A percentile compares a stretch with the other conserved stretches of the same genome.
Evolutionary conservation across 2,888 invertebrate genomes (phyloP).

Genomic region (Cosmia pyralina): DNA sequence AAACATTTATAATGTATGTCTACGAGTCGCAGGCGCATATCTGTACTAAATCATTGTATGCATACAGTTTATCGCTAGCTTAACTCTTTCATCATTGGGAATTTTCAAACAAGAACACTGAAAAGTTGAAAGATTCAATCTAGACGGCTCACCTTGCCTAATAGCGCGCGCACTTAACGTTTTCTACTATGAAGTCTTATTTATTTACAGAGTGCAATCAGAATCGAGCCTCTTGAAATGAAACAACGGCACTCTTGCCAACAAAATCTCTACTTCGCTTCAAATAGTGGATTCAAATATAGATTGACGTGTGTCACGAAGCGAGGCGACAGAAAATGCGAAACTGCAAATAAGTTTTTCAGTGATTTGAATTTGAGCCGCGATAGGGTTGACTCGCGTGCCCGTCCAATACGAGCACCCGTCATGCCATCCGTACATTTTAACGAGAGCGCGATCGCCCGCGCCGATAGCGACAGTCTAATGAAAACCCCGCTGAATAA

Average conservation of each 20-base stretch:
- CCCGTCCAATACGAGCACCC: slow-evolving; percentile 81
- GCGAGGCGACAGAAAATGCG: slow-evolving; percentile 65
- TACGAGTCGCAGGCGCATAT: slow-evolving; percentile 28
- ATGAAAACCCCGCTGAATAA: slow-evolving; percentile 90
- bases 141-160: slow-evolving; percentile 32
- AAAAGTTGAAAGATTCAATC: slow-evolving; percentile 33
- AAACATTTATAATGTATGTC: slow-evolving; percentile 37
- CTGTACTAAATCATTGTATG: slow-evolving; percentile 40
- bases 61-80: slow-evolving; percentile 30
- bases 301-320: slow-evolving; percentile 67
- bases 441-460: slow-evolving; percentile 88
- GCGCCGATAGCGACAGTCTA: slow-evolving; percentile 87
- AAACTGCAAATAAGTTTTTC: slow-evolving; percentile 70
- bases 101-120: slow-evolving; percentile 29
- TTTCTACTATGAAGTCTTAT: slow-evolving; percentile 19
- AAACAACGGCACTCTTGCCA: slow-evolving; percentile 35
- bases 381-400: slow-evolving; percentile 80
- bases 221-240: slow-evolving; percentile 20
- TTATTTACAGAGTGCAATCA: slow-evolving; percentile 41
- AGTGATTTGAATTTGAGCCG: slow-evolving; percentile 73
- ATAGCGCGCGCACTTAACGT: slow-evolving; percentile 43
- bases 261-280: slow-evolving; percentile 32
- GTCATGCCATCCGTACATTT: slow-evolving; percentile 90
- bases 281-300: slow-evolving; percentile 50
- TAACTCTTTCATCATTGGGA: slow-evolving; percentile 30